A percentile compares a stretch with the other conserved stretches of the same genome.
Evolutionary conservation across 2,113 vertebrate species (phyloP).

Genomic region (Varanus salvator): DNA sequence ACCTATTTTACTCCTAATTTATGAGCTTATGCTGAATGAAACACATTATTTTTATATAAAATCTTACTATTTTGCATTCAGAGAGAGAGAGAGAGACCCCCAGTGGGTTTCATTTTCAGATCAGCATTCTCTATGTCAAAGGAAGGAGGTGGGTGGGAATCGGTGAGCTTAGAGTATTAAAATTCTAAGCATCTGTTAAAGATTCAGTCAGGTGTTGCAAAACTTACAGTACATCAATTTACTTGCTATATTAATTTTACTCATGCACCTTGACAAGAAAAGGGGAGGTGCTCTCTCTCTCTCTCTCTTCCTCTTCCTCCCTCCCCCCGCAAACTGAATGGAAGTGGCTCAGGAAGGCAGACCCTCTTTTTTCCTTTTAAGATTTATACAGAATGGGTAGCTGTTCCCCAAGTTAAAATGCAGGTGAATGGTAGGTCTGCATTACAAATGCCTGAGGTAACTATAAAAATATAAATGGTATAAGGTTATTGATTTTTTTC

Average conservation of each 20-base stretch:
- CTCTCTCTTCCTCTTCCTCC: slow-evolving; percentile 44
- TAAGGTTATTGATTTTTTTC: slow-evolving; percentile 65
- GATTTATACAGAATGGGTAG: slow-evolving; percentile 37
- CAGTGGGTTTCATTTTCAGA: slow-evolving; percentile 48
- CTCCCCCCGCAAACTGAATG: slow-evolving; percentile 46
- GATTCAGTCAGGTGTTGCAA: slow-evolving; percentile 43
- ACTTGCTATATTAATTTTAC: slow-evolving; percentile 52
- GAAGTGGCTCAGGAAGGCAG: slow-evolving; percentile 56
- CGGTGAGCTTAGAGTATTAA: slow-evolving; percentile 60
- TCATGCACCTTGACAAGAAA: slow-evolving; percentile 25
- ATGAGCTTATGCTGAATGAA: slow-evolving; percentile 51
- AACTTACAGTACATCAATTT: slow-evolving; percentile 41
- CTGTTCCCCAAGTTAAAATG: neutral
- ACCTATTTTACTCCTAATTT: slow-evolving; percentile 66
- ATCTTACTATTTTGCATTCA: slow-evolving; percentile 44
- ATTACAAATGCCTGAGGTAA: slow-evolving; percentile 66
- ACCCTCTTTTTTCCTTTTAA: slow-evolving; percentile 35
- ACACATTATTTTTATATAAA: slow-evolving; percentile 62
- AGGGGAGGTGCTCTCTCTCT: slow-evolving; percentile 44
- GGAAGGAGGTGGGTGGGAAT: slow-evolving; percentile 29
- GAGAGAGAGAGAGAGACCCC: slow-evolving; percentile 12
- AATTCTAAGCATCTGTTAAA: neutral
- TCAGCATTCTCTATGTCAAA: slow-evolving; percentile 20
- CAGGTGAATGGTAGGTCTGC: slow-evolving; percentile 60
- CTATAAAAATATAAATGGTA: slow-evolving; percentile 61